Base-by-base conservation (phyloP, 2,797 vertebrate genomes). In the Pelochelys cantorii region DNA sequence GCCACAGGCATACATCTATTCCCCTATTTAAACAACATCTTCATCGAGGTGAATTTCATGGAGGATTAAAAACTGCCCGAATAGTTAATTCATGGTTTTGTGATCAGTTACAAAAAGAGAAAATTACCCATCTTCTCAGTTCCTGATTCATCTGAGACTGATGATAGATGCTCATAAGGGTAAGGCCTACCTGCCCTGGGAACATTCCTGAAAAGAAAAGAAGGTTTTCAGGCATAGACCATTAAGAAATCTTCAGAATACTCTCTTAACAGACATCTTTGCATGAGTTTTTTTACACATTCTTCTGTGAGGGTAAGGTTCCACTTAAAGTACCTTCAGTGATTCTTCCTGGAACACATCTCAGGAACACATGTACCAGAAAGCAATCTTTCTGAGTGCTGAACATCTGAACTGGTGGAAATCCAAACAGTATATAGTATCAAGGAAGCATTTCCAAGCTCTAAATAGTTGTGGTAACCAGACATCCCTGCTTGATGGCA, bases 261-360 rank as follows among this genome's bases (percentile, higher is more conserved):
- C 55, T 42, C n/a, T 74, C 74, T 29, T 13, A 81, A 86, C 62
- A 53, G 3, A 11, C 15, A 71, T 7, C 57, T 48, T 83, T 75
- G 34, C 23, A 27, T 60, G 57, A 1, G 5, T 53, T 59, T 56
- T 55, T 55, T 83, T 11, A 54, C 54, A 17, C 29, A 15, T 74
- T 14, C 31, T 14, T 7, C 29, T 80, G 15, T 53, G 83, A 79
- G 81, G 53, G 37, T 48, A 18, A 5, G 15, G 17, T 62, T 71
- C 48, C 0, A 0, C 34, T 60, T 81, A 42, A 2, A 34, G 53
- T n/a, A 11, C 31, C 57, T 1, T 31, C 7, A 7, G 1, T 4
- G 2, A 0, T 1, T 84, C 83, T n/a, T 62, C 42, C 57, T 75
- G 71, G n/a, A 75, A 25, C 10, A 23, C 11, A 11, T 27, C 48